phyloP scores from a whole-genome alignment of 1,140 invertebrate species.

The Maniola jurtina region DNA sequence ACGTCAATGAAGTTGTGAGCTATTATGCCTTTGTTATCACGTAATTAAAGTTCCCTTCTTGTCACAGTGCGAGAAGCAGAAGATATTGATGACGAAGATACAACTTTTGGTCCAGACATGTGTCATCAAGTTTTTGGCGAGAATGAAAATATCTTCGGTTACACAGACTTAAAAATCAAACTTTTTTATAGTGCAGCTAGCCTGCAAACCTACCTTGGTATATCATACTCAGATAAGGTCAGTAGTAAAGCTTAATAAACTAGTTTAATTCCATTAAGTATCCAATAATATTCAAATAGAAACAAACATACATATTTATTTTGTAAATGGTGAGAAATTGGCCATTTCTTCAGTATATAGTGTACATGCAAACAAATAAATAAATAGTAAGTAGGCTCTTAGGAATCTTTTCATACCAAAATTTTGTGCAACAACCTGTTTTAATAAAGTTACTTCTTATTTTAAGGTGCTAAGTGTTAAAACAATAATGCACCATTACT shows the following conservation, averaged over 20 bases:
- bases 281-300: neutral
- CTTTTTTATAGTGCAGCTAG: constrained; percentile 91
- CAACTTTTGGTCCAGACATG: constrained; percentile 91
- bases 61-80: constrained; percentile 81
- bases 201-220: constrained; percentile 79
- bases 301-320: too few relatives aligned
- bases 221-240: constrained; percentile 73
- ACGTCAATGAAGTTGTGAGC: neutral
- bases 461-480: too few relatives aligned
- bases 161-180: constrained; percentile 88
- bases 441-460: too few relatives aligned
- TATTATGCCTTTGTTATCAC: constrained; percentile 27
- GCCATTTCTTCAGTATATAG: too few relatives aligned
- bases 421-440: too few relatives aligned
- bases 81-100: constrained; percentile 87
- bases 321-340: too few relatives aligned
- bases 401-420: too few relatives aligned
- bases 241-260: neutral
- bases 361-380: too few relatives aligned
- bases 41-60: neutral
- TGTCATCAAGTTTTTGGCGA: constrained; percentile 97
- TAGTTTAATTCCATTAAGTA: neutral
- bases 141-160: constrained; percentile 96
- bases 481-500: too few relatives aligned
- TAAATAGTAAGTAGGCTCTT: too few relatives aligned